Evolutionary conservation across 53 echinoderm and acorn worm genomes (phyloP), one percentile per base, ranked within the genome.

Genomic region (Paelopatides confundens): DNA sequence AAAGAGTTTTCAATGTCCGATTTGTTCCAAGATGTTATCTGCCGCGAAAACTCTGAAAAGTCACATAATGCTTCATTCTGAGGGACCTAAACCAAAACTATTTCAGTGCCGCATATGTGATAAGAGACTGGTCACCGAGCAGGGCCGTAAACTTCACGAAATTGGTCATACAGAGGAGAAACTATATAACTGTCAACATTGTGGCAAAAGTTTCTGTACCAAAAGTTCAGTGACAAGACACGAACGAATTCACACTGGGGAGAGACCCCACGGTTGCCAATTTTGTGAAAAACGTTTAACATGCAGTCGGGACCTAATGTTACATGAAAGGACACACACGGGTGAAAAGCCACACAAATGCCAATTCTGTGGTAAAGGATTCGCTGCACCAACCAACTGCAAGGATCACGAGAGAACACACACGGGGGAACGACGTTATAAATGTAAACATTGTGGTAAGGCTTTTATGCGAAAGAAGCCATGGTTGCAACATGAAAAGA

Each of bases 261-360:
- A 83, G 28, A 83, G 23, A 38, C 83, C 64, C 17, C 36, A 26
- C 63, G 1, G 5, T 2, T 83, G 83, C 83, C 21, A 5, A 1
- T 83, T 9, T n/a, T 83, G 83, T 37, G n/a, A 35, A 36, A 83
- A 83, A 47, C 8, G 39, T 35, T 83, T 83, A 14, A 10, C 3
- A 9, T 24, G 40, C 26, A 10, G 10, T 2, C 3, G 36, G 18
- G 27, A 13, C 46, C 27, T 33, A 4, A 63, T 23, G 6, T 26
- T 83, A 10, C 83, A 83, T 13, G 83, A 83, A 63, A 62, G 83
- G 36, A 83, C 38, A 7, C 83, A 83, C 39, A 83, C 83, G 14
- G 83, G 83, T 27, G 84, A 83, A 38, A 83, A 83, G 21, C 84
- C 65, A 8, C 47, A 65, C 21, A 0, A 28, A 12, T 83, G 84